Percentiles rank a stretch among this genome's conserved stretches.
Evolutionary conservation across 2,888 invertebrate species (phyloP).

Genomic region (Leuctra nigra): DNA sequence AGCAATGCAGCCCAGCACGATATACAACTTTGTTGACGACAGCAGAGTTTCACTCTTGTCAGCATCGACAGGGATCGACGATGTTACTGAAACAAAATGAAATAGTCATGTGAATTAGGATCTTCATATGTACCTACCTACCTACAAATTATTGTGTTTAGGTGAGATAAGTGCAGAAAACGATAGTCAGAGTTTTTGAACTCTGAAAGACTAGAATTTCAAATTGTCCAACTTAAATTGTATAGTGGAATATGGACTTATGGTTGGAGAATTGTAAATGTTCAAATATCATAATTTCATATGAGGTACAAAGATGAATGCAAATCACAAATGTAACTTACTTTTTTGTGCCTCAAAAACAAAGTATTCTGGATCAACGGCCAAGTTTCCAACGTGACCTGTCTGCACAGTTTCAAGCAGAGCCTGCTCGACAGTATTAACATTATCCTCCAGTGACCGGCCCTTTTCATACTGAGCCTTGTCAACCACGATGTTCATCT

Average conservation of each 20-base stretch:
- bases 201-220: no score
- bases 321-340: slow-evolving; percentile 42
- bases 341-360: slow-evolving; percentile 61
- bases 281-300: no score
- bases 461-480: slow-evolving; percentile 57
- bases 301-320: no score
- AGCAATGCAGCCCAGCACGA: slow-evolving; percentile 73
- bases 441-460: slow-evolving; percentile 40
- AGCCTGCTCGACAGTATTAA: slow-evolving; percentile 45
- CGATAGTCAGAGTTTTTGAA: no score
- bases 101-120: no score
- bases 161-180: no score
- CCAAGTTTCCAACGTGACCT: slow-evolving; percentile 70
- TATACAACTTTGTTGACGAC: slow-evolving; percentile 69
- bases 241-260: no score
- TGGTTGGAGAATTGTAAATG: no score
- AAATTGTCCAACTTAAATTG: no score
- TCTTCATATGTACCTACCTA: no score
- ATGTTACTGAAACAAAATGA: slow-evolving; percentile 44
- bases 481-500: slow-evolving; percentile 67
- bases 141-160: no score
- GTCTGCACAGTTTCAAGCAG: slow-evolving; percentile 61
- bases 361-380: slow-evolving; percentile 74
- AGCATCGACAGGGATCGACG: slow-evolving; percentile 37
- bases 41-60: slow-evolving; percentile 33